Percentiles rank a stretch among this genome's conserved stretches.
Evolutionary conservation across 2,113 vertebrate species (phyloP).

Genomic region (Tretioscincus oriximinensis): DNA sequence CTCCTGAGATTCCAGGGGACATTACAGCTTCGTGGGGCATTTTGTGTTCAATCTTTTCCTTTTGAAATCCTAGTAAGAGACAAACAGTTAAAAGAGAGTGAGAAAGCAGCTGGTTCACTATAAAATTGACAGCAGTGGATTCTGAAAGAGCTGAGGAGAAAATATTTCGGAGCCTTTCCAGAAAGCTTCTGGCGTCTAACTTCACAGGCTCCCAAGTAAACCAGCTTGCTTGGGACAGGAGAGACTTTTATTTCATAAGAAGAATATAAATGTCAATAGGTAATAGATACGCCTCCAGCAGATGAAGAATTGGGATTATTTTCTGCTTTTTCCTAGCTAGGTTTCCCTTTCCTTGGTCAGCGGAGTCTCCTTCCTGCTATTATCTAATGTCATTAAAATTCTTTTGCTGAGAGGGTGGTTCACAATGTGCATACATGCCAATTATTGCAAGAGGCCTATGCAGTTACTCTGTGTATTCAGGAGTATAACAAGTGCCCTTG

Average conservation of each 20-base stretch:
- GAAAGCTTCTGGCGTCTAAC: constrained; percentile 40
- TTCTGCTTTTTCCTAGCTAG: constrained; percentile 26
- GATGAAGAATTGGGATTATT: constrained; percentile 50
- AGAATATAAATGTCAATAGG: constrained; percentile 39
- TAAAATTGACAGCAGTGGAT: background rate
- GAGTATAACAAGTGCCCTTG: background rate
- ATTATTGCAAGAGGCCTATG: background rate
- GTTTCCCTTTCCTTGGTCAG: constrained; percentile 61
- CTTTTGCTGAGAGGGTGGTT: background rate
- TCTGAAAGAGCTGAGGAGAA: background rate
- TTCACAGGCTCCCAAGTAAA: constrained; percentile 42
- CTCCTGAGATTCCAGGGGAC: rapidly evolving
- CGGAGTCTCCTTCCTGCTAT: constrained; percentile 49
- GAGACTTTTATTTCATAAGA: constrained; percentile 61
- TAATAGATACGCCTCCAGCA: constrained; percentile 56
- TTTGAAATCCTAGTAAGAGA: background rate
- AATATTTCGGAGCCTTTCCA: constrained; percentile 27
- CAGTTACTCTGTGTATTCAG: rapidly evolving
- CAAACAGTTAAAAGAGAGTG: constrained; percentile 4
- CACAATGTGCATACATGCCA: constrained; percentile 30
- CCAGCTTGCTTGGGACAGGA: constrained; percentile 28
- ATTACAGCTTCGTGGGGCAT: constrained; percentile 58
- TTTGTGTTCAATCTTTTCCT: background rate
- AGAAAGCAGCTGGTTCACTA: background rate
- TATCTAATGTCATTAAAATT: constrained; percentile 53